Base-by-base conservation (phyloP, 2,797 vertebrate genomes). In the Oreortyx pictus region DNA sequence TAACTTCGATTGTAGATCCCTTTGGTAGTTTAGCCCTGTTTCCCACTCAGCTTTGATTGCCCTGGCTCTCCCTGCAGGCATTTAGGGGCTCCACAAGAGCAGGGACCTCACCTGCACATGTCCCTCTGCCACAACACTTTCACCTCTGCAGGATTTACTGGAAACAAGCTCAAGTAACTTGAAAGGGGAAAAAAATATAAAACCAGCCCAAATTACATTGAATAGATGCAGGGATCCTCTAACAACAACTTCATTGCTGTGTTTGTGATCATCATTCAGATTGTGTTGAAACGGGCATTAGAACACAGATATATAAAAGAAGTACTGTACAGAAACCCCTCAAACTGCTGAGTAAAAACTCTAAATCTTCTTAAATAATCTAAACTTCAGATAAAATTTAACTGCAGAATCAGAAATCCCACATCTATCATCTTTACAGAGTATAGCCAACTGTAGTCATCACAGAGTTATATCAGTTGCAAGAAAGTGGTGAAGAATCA, bases 141-240 rank as follows among this genome's bases (percentile, higher is more conserved):
- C n/a, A 46, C 18, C 27, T 31, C 39, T 49, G 14, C 19, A 71
- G 15, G 7, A 33, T 39, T 41, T 64, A 7, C 44, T 83, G 27
- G 18, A 74, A 88, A 74, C 57, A 4, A 72, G 8, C 20, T 73
- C n/a, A 41, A 72, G 10, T 16, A 75, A 37, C 62, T 31, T 33
- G 3, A 2, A 5, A 6, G 14, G 1, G 9, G 27, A 1, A 2
- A 17, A 17, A 14, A 7, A 31, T 22, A 37, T 5, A 8, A 39
- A 57, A 2, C 6, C 6, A 56, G 35, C 12, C 35, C 18, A 72
- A 44, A 39, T 49, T 39, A 59, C 23, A 56, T 39, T 60, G 31
- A 39, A 47, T 44, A 60, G n/a, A 52, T 39, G 9, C 9, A 44
- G 14, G 24, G 19, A 44, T 41, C 16, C 14, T 76, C 66, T 66